Base-by-base conservation (phyloP, 2,797 vertebrate species). In the Acanthurus lineatus region DNA sequence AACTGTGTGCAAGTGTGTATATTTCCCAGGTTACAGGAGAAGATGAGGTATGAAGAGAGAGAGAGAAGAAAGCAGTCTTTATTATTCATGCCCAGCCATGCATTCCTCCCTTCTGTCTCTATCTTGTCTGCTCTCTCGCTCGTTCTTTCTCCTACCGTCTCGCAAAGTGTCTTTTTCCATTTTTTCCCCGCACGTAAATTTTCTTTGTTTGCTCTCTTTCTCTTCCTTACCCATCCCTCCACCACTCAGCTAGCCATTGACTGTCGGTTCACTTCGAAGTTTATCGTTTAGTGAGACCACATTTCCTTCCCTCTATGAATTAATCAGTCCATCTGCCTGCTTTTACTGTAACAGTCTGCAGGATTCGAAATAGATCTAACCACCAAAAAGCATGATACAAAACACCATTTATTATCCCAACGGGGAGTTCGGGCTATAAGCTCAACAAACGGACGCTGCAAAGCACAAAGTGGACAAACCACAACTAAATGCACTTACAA, bases 81-180 rank as follows among this genome's bases (percentile, higher is more conserved):
- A 84, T 90, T 88, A 90, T 89, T 90, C 72, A 90, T 88, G 63
- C 57, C 38, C 78, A 58, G 42, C 69, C 65, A 67, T 79, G 77
- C 77, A 76, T 85, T 80, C 48, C 66, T 65, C 42, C 66, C 47
- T 22, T 69, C 73, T 61, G 74, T 59, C 42, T 38, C 81, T 78
- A 65, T 73, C 76, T 69, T 9, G 11, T 73, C 61, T 53, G 58
- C 44, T 25, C 58, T 74, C 70, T 54, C 52, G 22, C 67, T 20
- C 71, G 11, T 6, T 69, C 40, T n/a, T 17, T 56, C n/a, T 62
- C 64, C 76, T 44, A 4, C 25, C 1, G 3, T 86, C 59, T 7
- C 4, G 6, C 59, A 65, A 62, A 56, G 12, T 48, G 76, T 76
- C 82, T 77, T 69, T 15, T 40, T 40, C 52, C 5, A 14, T 25